Percentiles rank a stretch among this genome's conserved stretches.
phyloP scores from a whole-genome alignment of 2,888 invertebrate species.

The Nephrotoma guestfalica region DNA sequence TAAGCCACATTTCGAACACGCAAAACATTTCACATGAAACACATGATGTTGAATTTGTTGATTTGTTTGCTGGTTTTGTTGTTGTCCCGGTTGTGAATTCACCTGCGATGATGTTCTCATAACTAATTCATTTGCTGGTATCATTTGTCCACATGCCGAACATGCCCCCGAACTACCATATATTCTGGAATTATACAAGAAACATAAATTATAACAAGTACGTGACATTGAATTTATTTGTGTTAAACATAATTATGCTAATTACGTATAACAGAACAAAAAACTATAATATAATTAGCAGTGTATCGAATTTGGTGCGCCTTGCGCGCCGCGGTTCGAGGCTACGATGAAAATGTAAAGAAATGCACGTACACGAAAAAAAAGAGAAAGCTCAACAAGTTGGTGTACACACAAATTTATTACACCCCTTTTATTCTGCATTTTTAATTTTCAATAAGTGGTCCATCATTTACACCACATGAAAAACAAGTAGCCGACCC shows the following conservation, averaged over 20 bases:
- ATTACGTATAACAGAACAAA: not conserved
- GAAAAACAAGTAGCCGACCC: not conserved
- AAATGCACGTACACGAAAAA: not conserved
- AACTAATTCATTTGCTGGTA: slow-evolving; percentile 86
- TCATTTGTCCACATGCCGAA: slow-evolving; percentile 80
- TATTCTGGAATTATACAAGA: slow-evolving; percentile 49
- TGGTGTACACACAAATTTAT: not conserved
- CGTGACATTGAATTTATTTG: not conserved
- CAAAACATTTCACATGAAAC: slow-evolving; percentile 92
- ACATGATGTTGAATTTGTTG: slow-evolving; percentile 46
- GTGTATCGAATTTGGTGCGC: not conserved
- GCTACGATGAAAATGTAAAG: not conserved
- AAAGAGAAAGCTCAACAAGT: not conserved
- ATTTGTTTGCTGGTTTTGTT: slow-evolving; percentile 37
- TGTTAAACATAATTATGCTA: not conserved
- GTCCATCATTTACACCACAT: not conserved
- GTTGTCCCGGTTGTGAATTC: slow-evolving; percentile 24
- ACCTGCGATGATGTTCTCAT: slow-evolving; percentile 45
- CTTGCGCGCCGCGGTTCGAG: not conserved
- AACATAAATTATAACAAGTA: not conserved
- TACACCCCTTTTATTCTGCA: not conserved
- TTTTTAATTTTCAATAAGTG: not conserved
- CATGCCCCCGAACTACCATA: slow-evolving; percentile 83
- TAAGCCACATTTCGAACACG: slow-evolving; percentile 83
- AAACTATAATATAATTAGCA: not conserved